Conservation (phyloP, 2,888 invertebrate species). For the Pyrocoelia pectoralis region DNA sequence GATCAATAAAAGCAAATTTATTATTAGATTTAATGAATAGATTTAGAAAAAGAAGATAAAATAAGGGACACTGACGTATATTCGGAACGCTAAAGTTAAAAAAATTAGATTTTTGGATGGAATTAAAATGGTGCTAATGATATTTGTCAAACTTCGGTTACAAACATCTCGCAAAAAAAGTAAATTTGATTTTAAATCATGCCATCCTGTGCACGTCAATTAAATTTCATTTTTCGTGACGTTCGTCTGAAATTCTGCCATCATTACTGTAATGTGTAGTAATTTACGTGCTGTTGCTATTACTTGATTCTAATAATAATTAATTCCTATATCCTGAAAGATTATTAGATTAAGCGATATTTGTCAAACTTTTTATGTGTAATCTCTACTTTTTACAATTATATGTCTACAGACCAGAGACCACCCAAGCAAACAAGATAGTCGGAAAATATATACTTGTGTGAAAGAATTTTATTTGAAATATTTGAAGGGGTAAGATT, state of each 20-base stretch:
- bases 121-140: constrained; percentile 1
- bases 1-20: constrained; percentile 8
- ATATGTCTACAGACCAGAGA: too few species aligned
- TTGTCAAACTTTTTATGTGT: background rate
- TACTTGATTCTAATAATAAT: constrained; percentile 3
- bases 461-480: too few species aligned
- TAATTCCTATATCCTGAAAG: background rate
- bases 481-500: too few species aligned
- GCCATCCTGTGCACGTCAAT: constrained; percentile 8
- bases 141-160: background rate
- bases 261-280: constrained; percentile 5
- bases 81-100: background rate
- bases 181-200: constrained; percentile 5
- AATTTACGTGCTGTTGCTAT: background rate
- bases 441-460: too few species aligned
- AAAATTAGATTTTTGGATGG: background rate
- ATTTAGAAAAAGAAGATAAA: background rate
- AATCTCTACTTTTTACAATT: too few species aligned
- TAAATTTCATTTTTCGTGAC: constrained; percentile 7
- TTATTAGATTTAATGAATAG: constrained; percentile 2
- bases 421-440: too few species aligned
- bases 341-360: background rate
- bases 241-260: background rate
- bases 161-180: background rate
- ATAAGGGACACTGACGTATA: too few species aligned